phyloP scores from a whole-genome alignment of 2,113 vertebrate species.

The Salvelinus fontinalis region DNA sequence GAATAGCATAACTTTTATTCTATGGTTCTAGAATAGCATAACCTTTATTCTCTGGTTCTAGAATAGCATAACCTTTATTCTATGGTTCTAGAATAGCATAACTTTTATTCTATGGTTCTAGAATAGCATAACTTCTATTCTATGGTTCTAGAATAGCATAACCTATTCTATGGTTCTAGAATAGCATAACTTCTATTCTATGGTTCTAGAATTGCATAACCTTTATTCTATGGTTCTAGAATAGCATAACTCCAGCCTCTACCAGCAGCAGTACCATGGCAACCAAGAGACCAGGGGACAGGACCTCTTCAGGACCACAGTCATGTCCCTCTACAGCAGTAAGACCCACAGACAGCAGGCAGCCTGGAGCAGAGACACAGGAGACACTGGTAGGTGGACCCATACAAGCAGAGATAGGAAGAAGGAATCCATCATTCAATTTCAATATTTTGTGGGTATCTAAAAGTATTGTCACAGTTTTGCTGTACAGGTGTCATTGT shows the following conservation, averaged over 20 bases:
- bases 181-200: too few relatives aligned
- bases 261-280: conserved; percentile 60
- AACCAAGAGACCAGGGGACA: conserved; percentile 59
- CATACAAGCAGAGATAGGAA: not conserved
- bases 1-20: too few relatives aligned
- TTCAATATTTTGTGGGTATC: not conserved
- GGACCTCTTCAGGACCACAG: conserved; percentile 2
- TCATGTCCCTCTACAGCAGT: not conserved
- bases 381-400: conserved; percentile 49
- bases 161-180: too few relatives aligned
- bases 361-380: conserved; percentile 19
- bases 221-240: not conserved
- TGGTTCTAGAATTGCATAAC: not conserved
- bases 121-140: too few relatives aligned
- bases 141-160: too few relatives aligned
- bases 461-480: not conserved
- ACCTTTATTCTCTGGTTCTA: too few relatives aligned
- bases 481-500: not conserved
- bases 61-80: too few relatives aligned
- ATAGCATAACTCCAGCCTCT: too few relatives aligned
- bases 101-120: too few relatives aligned
- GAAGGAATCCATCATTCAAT: not conserved
- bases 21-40: too few relatives aligned
- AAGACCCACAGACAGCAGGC: not conserved
- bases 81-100: too few relatives aligned